phyloP scores from a whole-genome alignment of 1,140 invertebrate genomes.

The Diuraphis noxia region DNA sequence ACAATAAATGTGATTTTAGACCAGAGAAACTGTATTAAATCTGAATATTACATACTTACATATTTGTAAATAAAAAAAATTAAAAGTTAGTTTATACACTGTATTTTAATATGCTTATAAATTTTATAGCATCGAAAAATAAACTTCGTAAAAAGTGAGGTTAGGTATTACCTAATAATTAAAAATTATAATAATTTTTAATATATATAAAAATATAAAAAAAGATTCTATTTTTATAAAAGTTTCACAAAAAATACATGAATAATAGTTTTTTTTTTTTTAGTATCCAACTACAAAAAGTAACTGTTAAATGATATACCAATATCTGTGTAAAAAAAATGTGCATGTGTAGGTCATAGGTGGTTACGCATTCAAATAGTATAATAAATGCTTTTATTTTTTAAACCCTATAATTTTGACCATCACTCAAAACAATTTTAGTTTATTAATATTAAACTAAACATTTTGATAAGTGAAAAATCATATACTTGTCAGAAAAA shows the following conservation, averaged over 20 bases:
- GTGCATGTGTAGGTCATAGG: not conserved
- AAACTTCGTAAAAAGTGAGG: not conserved
- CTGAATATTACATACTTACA: too few relatives aligned
- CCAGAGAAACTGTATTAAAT: too few relatives aligned
- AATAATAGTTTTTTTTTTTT: not conserved
- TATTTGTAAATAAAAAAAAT: too few relatives aligned
- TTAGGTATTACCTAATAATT: not conserved
- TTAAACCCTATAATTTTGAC: not conserved
- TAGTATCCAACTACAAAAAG: not conserved
- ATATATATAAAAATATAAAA: not conserved
- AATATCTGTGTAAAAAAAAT: not conserved
- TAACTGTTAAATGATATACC: not conserved
- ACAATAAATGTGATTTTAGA: too few relatives aligned
- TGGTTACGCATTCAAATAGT: not conserved
- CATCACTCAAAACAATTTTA: not conserved
- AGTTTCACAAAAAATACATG: not conserved
- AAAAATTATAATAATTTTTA: not conserved
- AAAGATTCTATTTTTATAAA: too few relatives aligned
- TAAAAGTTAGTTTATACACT: not conserved
- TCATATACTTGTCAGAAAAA: conserved; percentile 4
- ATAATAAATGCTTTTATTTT: conserved; percentile 5
- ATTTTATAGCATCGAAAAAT: not conserved
- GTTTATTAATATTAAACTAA: conserved; percentile 1
- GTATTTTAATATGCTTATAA: not conserved
- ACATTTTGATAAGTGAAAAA: not conserved